phyloP scores from a whole-genome alignment of 1,140 invertebrate species.

The Diorhabda elongata region DNA sequence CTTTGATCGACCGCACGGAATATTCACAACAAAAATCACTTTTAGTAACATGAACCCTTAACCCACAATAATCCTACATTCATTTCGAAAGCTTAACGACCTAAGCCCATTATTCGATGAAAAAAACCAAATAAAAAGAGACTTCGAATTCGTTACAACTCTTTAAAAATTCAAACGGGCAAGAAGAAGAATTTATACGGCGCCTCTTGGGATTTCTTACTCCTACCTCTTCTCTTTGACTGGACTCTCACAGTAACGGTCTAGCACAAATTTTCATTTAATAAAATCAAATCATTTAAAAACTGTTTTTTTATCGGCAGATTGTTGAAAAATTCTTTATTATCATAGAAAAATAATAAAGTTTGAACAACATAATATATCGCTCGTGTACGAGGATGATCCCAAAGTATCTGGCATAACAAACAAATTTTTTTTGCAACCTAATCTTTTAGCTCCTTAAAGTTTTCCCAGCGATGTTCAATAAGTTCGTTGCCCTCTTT shows the following conservation, averaged over 20 bases:
- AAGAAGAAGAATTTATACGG: constrained; percentile 9
- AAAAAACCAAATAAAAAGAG: constrained; percentile 3
- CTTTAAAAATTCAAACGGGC: constrained; percentile 3
- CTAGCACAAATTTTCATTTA: neutral
- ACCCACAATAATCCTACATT: neutral
- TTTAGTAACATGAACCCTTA: neutral
- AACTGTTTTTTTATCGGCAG: too few relatives aligned
- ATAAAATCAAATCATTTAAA: too few relatives aligned
- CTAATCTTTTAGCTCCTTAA: too few relatives aligned
- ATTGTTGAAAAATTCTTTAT: too few relatives aligned
- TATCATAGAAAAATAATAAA: too few relatives aligned
- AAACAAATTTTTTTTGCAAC: too few relatives aligned
- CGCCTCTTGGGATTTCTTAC: constrained; percentile 13
- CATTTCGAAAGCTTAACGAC: neutral
- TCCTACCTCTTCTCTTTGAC: constrained; percentile 9
- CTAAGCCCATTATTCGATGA: constrained; percentile 1
- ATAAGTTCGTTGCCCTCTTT: too few relatives aligned
- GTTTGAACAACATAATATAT: too few relatives aligned
- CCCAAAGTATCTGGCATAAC: too few relatives aligned
- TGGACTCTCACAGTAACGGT: neutral
- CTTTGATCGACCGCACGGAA: neutral
- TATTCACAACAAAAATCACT: neutral
- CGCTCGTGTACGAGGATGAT: too few relatives aligned
- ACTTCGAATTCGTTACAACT: constrained; percentile 3
- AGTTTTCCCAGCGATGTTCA: too few relatives aligned